Evolutionary conservation across 2,113 vertebrate species (phyloP).

Genomic region (Megaceryle maxima): DNA sequence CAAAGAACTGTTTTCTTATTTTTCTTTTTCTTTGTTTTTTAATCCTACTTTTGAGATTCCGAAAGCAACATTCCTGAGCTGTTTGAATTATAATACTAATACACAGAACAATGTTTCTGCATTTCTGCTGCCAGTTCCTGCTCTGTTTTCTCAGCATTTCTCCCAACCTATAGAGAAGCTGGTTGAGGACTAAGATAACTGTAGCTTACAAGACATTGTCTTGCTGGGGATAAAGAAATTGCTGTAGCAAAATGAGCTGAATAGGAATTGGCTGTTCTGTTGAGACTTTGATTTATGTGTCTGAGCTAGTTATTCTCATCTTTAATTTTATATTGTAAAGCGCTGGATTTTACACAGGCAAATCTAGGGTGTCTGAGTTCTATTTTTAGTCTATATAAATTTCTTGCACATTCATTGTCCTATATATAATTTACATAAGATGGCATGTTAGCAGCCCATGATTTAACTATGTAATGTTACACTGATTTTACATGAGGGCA

Average conservation of each 20-base stretch:
- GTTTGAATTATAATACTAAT: neutral
- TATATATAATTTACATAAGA: neutral
- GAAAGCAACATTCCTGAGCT: neutral
- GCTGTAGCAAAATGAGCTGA: neutral
- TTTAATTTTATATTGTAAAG: constrained; percentile 13
- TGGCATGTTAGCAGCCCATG: neutral
- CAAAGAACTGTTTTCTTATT: accelerated
- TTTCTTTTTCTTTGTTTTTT: neutral
- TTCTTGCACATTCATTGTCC: neutral
- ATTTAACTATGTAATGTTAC: neutral
- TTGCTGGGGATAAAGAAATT: neutral
- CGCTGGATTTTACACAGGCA: neutral
- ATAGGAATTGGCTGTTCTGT: neutral
- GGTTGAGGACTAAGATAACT: neutral
- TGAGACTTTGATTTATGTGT: constrained; percentile 5
- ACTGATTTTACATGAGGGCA: neutral
- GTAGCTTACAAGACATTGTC: neutral
- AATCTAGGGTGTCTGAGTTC: neutral
- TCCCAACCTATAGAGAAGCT: neutral
- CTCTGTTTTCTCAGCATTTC: neutral
- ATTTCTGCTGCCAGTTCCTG: neutral
- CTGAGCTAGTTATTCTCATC: neutral
- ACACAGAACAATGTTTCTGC: neutral
- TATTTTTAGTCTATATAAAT: neutral
- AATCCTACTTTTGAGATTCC: neutral